A percentile compares a stretch with the other conserved stretches of the same genome.
Evolutionary conservation across 2,797 vertebrate genomes (phyloP).

Genomic region (Varecia variegata): DNA sequence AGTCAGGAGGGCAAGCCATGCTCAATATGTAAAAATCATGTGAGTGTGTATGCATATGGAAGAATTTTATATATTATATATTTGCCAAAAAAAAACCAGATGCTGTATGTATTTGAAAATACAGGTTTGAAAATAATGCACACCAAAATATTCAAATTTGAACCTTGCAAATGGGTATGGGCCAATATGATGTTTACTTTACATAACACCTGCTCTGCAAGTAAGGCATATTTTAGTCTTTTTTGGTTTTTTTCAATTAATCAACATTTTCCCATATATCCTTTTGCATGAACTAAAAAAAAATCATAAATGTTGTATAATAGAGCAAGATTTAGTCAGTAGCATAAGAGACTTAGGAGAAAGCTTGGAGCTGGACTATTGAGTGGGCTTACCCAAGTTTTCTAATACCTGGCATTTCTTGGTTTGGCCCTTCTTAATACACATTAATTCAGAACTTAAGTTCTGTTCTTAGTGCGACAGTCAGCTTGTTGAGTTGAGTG

Average conservation of each 20-base stretch:
- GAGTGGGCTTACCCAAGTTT: constrained; percentile 76
- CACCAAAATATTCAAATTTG: constrained; percentile 70
- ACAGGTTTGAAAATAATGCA: not conserved
- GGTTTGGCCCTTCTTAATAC: constrained; percentile 76
- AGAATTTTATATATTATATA: not conserved
- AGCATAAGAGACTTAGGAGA: constrained; percentile 92
- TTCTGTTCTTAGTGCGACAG: constrained; percentile 63
- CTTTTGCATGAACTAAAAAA: constrained; percentile 78
- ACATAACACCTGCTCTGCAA: constrained; percentile 81
- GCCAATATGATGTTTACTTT: constrained; percentile 81
- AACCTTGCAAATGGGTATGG: constrained; percentile 73
- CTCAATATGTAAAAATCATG: not conserved
- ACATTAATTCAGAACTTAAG: constrained; percentile 68
- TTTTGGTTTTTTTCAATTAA: constrained; percentile 46
- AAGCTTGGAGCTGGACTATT: constrained; percentile 92
- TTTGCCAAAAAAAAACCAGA: not conserved
- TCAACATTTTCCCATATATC: constrained; percentile 63
- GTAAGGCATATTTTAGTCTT: constrained; percentile 80
- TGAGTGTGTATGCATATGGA: constrained; percentile 5
- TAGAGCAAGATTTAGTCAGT: constrained; percentile 90
- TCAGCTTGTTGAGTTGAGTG: constrained; percentile 81
- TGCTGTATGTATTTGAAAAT: constrained; percentile 33
- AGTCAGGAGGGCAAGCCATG: constrained; percentile 48
- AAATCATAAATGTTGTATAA: constrained; percentile 91
- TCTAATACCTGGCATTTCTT: constrained; percentile 78